Evolutionary conservation across 2,888 invertebrate genomes (phyloP).

Genomic region (Masnerella sp.): DNA sequence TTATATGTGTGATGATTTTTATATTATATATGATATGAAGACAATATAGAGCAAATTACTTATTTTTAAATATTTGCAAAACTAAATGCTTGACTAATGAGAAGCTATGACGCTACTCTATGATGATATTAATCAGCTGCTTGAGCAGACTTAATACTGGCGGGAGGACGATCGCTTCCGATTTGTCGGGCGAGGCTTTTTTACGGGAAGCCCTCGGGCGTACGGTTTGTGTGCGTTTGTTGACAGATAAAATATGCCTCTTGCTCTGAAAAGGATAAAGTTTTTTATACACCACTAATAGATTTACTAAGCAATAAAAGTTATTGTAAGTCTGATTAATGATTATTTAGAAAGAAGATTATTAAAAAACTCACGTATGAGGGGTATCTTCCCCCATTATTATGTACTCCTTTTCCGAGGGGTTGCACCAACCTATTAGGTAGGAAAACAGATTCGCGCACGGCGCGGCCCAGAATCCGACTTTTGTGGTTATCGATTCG

Average conservation of each 20-base stretch:
- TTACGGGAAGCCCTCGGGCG: conserved; percentile 89
- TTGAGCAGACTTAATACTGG: conserved; percentile 77
- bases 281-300: too few species aligned
- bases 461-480: conserved; percentile 91
- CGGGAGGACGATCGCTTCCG: conserved; percentile 77
- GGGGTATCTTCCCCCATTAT: conserved; percentile 92
- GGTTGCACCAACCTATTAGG: conserved; percentile 90
- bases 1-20: too few species aligned
- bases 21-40: too few species aligned
- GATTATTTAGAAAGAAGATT: conserved; percentile 4
- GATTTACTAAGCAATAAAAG: too few species aligned
- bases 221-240: conserved; percentile 91
- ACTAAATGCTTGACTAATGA: conserved; percentile 54
- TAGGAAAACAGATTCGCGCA: conserved; percentile 90
- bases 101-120: conserved; percentile 68
- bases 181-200: conserved; percentile 78
- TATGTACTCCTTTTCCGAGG: conserved; percentile 87
- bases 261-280: conserved; percentile 83
- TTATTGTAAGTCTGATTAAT: too few species aligned
- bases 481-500: conserved; percentile 88
- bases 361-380: conserved; percentile 81
- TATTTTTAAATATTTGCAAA: too few species aligned
- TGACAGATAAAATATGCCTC: conserved; percentile 92
- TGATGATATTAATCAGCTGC: conserved; percentile 75
- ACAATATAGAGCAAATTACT: too few species aligned